These are phyloP conservation scores for Nephotettix cincticeps DNA, from an alignment of 1,140 invertebrate genomes.

Conservation along the genomic window DNA sequence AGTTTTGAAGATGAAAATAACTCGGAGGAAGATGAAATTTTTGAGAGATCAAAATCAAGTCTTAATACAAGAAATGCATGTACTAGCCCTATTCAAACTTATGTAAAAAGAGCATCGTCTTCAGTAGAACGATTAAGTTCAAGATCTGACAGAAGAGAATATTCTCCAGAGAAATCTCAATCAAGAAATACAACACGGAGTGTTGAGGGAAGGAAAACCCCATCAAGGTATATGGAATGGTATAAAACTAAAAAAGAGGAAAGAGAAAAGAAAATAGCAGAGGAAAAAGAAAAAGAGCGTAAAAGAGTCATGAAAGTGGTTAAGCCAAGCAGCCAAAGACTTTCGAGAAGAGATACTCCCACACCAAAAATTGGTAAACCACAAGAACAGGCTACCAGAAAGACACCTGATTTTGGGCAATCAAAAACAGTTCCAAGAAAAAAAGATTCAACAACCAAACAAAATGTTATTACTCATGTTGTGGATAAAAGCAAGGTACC, in stretches of 20 bases:
- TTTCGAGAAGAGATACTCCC: constrained; percentile 41
- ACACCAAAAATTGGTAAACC: constrained; percentile 19
- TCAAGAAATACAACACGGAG: neutral
- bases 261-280: constrained; percentile 37
- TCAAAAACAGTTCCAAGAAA: neutral
- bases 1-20: constrained; percentile 4
- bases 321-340: constrained; percentile 37
- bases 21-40: constrained; percentile 6
- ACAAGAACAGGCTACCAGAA: neutral
- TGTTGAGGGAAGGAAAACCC: constrained; percentile 36
- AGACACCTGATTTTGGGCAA: neutral
- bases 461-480: neutral
- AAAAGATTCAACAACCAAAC: neutral
- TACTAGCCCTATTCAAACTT: constrained; percentile 17
- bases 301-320: constrained; percentile 14
- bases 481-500: neutral
- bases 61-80: constrained; percentile 12
- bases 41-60: constrained; percentile 23
- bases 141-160: neutral
- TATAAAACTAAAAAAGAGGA: constrained; percentile 48
- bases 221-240: constrained; percentile 57
- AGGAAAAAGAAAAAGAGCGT: constrained; percentile 33
- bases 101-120: neutral
- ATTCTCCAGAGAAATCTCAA: neutral
- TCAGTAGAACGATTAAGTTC: neutral